Percentiles rank a stretch among this genome's conserved stretches.
phyloP scores from a whole-genome alignment of 2,797 vertebrate species.

The Poeciliopsis infans region DNA sequence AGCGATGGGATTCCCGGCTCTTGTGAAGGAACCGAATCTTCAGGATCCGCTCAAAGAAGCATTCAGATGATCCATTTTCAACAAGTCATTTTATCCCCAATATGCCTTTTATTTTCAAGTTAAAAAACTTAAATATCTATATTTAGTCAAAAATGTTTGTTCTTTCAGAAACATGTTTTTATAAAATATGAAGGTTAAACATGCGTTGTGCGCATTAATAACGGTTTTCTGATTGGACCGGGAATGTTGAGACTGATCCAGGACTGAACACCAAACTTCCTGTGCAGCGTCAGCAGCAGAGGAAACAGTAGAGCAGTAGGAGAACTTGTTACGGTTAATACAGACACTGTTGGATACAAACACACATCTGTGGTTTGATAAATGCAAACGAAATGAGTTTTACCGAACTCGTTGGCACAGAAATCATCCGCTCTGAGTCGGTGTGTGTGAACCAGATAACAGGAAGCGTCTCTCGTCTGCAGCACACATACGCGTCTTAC shows the following conservation, averaged over 20 bases:
- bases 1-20: not conserved
- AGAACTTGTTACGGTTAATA: not conserved
- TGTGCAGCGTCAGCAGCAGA: not conserved
- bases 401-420: not conserved
- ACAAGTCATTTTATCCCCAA: no score
- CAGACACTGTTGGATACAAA: not conserved
- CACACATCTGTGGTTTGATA: not conserved
- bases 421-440: conserved; percentile 3
- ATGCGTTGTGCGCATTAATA: no score
- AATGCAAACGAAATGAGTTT: not conserved
- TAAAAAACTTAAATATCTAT: no score
- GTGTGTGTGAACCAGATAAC: conserved; percentile 13
- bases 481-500: conserved; percentile 11
- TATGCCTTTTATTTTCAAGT: no score
- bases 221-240: no score
- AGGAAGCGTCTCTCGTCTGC: conserved; percentile 8
- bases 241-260: not conserved
- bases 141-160: no score
- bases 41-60: no score
- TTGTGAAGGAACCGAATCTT: no score
- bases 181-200: no score
- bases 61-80: no score
- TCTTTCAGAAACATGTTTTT: no score
- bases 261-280: not conserved
- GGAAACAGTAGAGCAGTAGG: not conserved